A percentile compares a stretch with the other conserved stretches of the same genome.
These are phyloP conservation scores for Brachionus asplanchnoidis DNA, from an alignment of 1,140 invertebrate genomes.

Conservation along the genomic window DNA sequence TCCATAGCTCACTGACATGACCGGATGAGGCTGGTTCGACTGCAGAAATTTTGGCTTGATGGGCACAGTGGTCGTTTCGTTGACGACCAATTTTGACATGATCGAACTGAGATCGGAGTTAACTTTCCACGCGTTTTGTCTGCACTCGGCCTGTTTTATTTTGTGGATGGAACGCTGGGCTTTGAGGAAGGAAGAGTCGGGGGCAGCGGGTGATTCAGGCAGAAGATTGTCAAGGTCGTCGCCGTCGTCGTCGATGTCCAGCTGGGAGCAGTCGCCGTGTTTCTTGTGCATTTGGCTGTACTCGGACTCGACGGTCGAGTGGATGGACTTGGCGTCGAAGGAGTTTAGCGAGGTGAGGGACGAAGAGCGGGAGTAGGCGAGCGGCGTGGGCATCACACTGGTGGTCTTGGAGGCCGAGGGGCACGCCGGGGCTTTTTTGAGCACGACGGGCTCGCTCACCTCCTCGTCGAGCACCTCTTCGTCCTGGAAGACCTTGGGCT, in stretches of 20 bases:
- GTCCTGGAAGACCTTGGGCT: conserved; percentile 2
- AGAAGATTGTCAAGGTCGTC: not conserved
- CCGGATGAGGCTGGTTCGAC: not conserved
- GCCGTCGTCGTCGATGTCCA: not conserved
- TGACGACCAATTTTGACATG: not conserved
- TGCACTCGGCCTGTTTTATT: conserved; percentile 6
- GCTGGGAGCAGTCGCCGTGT: not conserved
- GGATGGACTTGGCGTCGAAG: conserved; percentile 31
- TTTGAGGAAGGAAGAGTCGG: conserved; percentile 16
- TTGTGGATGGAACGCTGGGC: conserved; percentile 31
- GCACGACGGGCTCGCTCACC: not conserved
- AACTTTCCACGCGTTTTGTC: conserved; percentile 3
- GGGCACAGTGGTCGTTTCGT: not conserved
- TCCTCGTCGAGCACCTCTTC: not conserved
- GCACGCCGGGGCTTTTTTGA: not conserved
- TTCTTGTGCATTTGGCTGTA: conserved; percentile 14
- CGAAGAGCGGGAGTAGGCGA: not conserved
- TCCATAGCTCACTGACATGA: conserved; percentile 17
- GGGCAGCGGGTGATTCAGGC: conserved; percentile 15
- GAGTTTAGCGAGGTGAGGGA: conserved; percentile 11
- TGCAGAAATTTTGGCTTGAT: conserved; percentile 6
- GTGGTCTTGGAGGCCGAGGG: not conserved
- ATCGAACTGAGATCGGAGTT: not conserved
- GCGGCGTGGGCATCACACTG: conserved; percentile 14
- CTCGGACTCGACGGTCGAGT: not conserved